A percentile compares a stretch with the other conserved stretches of the same genome.
Conservation (phyloP, 2,113 vertebrate species). For the Coptodon rendalli region DNA sequence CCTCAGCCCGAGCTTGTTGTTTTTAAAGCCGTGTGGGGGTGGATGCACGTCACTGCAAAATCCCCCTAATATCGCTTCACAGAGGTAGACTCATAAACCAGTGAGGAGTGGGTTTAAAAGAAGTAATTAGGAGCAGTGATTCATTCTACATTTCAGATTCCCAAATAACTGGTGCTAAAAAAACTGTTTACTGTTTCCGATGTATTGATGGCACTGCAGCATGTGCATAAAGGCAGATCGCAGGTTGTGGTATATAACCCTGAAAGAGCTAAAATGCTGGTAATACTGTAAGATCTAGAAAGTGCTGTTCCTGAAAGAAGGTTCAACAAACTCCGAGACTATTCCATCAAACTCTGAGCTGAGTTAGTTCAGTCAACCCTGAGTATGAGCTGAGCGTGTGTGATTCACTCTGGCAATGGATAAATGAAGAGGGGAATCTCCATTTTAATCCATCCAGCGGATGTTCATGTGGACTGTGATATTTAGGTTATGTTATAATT, state of each 20-base stretch:
- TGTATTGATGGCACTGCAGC: not conserved
- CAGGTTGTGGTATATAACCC: not conserved
- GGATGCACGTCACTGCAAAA: conserved; percentile 13
- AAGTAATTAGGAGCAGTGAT: not conserved
- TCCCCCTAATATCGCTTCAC: conserved; percentile 15
- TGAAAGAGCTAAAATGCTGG: not conserved
- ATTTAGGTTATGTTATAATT: not conserved
- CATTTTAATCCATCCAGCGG: not conserved
- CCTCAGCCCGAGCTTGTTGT: conserved; percentile 26
- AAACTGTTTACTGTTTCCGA: not conserved
- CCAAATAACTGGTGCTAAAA: not conserved
- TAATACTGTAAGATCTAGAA: not conserved
- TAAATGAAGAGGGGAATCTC: not conserved
- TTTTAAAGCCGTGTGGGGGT: conserved; percentile 35
- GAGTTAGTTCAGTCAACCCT: not conserved
- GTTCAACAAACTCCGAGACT: not conserved
- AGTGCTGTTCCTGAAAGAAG: not conserved
- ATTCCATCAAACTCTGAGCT: not conserved
- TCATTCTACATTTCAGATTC: not conserved
- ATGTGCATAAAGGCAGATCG: not conserved
- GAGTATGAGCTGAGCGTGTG: not conserved
- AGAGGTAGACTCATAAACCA: not conserved
- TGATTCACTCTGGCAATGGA: not conserved
- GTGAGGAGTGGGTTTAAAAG: not conserved
- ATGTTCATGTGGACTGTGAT: not conserved